Conservation (phyloP, 2,113 vertebrate genomes). For the Stigmatopora nigra region DNA sequence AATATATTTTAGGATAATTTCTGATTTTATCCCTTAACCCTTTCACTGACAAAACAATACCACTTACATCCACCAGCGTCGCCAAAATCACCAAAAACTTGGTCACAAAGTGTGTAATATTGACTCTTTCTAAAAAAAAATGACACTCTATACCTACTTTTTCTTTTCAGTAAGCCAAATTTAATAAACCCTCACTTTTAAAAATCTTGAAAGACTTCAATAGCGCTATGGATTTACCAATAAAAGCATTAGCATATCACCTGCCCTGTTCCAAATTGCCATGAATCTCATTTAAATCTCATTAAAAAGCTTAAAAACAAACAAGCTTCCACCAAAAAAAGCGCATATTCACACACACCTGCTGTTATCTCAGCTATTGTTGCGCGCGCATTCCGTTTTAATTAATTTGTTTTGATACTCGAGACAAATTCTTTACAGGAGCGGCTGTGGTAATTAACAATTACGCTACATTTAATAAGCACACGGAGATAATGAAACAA, state of each 20-base stretch:
- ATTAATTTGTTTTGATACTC: slow-evolving; percentile 71
- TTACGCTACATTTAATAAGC: slow-evolving; percentile 69
- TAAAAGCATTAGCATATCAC: slow-evolving; percentile 63
- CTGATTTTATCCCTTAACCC: no score
- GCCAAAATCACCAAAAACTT: no score
- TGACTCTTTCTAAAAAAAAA: no score
- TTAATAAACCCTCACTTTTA: no score
- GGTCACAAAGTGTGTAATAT: no score
- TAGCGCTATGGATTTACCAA: slow-evolving; percentile 45
- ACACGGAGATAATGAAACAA: slow-evolving; percentile 69
- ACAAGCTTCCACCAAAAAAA: slow-evolving; percentile 27
- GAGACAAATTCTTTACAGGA: slow-evolving; percentile 67
- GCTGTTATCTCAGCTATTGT: slow-evolving; percentile 57
- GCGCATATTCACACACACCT: slow-evolving; percentile 45
- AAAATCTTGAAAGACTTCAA: neutral
- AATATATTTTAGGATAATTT: no score
- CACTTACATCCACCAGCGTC: no score
- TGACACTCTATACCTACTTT: no score
- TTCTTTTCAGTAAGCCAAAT: no score
- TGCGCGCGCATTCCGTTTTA: slow-evolving; percentile 59
- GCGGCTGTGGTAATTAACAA: slow-evolving; percentile 66
- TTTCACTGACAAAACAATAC: no score
- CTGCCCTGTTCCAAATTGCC: slow-evolving; percentile 58
- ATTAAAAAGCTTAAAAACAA: slow-evolving; percentile 59
- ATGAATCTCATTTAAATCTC: slow-evolving; percentile 65